phyloP scores from a whole-genome alignment of 2,888 invertebrate species.

The Callyntrura sp. region DNA sequence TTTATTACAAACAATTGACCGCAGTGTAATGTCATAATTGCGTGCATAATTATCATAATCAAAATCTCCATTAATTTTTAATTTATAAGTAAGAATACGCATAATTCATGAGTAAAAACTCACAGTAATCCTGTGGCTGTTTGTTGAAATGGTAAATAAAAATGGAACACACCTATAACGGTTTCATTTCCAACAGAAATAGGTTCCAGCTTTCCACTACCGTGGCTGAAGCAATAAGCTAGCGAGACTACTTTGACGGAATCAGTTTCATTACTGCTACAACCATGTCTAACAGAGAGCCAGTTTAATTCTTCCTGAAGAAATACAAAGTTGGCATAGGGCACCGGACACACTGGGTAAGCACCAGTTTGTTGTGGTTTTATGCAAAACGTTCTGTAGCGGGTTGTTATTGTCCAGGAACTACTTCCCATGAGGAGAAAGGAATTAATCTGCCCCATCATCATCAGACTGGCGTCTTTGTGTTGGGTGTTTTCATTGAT shows the following conservation, averaged over 20 bases:
- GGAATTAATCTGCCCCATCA: conserved; percentile 1
- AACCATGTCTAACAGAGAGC: conserved; percentile 13
- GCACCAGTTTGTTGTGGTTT: conserved; percentile 21
- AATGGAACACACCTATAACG: too few relatives aligned
- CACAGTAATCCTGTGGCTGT: too few relatives aligned
- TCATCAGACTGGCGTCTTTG: not conserved
- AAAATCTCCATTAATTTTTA: too few relatives aligned
- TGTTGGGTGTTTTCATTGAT: conserved; percentile 5
- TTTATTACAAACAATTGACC: too few relatives aligned
- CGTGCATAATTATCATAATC: too few relatives aligned
- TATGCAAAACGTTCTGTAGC: conserved; percentile 30
- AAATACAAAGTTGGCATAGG: not conserved
- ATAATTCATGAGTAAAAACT: too few relatives aligned
- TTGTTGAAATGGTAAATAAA: too few relatives aligned
- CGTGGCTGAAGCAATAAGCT: conserved; percentile 51
- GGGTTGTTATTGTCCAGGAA: conserved; percentile 37
- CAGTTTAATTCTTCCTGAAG: conserved; percentile 19
- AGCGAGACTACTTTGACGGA: not conserved
- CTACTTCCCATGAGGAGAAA: conserved; percentile 61
- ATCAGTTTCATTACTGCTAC: not conserved
- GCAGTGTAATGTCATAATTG: too few relatives aligned
- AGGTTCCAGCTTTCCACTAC: conserved; percentile 53
- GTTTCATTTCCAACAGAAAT: conserved; percentile 22
- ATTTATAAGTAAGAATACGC: too few relatives aligned
- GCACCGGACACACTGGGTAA: conserved; percentile 59